phyloP scores from a whole-genome alignment of 2,888 invertebrate genomes.

The Melolontha melolontha region DNA sequence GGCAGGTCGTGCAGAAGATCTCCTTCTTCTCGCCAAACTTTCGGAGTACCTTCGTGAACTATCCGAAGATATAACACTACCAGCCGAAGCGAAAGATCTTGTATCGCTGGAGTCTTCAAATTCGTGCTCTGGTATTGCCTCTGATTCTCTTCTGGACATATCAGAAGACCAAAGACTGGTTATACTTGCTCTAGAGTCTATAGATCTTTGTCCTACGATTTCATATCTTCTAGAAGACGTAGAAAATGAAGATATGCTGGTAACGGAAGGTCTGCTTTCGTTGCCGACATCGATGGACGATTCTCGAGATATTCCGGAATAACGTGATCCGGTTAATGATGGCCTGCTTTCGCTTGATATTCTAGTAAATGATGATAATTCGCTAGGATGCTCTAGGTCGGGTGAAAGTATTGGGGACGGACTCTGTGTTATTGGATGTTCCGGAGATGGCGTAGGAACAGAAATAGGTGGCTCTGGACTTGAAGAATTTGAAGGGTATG shows the following conservation, averaged over 20 bases:
- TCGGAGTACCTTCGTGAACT: conserved; percentile 61
- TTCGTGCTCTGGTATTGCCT: conserved; percentile 65
- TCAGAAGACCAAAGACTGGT: conserved; percentile 65
- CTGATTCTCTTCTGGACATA: conserved; percentile 61
- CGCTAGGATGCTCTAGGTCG: conserved; percentile 59
- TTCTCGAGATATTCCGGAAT: conserved; percentile 63
- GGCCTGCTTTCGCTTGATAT: conserved; percentile 57
- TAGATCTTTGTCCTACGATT: conserved; percentile 64
- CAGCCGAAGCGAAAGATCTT: conserved; percentile 61
- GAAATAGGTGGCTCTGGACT: conserved; percentile 47
- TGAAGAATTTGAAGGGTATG: conserved; percentile 43
- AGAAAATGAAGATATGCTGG: conserved; percentile 64
- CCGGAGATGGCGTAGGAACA: conserved; percentile 45
- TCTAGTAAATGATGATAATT: conserved; percentile 58
- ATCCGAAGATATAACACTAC: conserved; percentile 56
- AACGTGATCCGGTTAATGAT: conserved; percentile 54
- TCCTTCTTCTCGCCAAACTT: conserved; percentile 55
- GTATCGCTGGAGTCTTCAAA: conserved; percentile 60
- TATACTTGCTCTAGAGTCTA: conserved; percentile 64
- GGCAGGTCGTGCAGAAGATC: conserved; percentile 60
- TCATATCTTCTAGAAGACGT: conserved; percentile 64
- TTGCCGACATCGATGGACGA: conserved; percentile 64
- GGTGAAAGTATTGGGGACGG: conserved; percentile 65
- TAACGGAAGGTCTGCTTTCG: conserved; percentile 64
- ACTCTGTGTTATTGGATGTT: conserved; percentile 65